Evolutionary conservation across 53 echinoderm and acorn worm species (phyloP), one percentile per base, ranked within the genome.

Genomic region (Pentamera pediparva): DNA sequence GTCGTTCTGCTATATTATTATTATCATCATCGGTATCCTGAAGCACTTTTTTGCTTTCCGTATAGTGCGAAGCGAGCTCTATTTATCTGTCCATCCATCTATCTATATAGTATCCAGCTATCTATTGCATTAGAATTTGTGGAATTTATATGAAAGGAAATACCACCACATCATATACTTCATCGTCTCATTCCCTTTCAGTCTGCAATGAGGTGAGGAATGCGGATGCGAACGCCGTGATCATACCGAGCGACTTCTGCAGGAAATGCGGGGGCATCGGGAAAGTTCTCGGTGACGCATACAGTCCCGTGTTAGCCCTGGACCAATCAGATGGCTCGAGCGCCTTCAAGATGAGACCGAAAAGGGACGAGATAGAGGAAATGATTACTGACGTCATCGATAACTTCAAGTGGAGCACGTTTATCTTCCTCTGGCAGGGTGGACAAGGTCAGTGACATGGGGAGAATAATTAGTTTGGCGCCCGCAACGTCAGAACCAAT

Each of bases 281-380:
- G 0, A 35, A 41, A 28, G 65, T 76, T 56, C 57, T 86, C 30
- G 81, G 81, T 2, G 67, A 86, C 31, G 86, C 81, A 22, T 81
- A 61, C 63, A 70, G 59, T 3, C 86, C 86, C 3, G 75, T 70
- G 11, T 27, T 86, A 0, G 56, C 81, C 39, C 69, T 76, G n/a
- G 81, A 86, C 28, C 81, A 76, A 47, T 61, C 61, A 18, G 62
- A 34, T 32, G 86, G 47, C n/a, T 86, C 86, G 18, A 65, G 43
- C 1, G 81, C 86, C 54, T 81, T 86, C 20, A 81, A 86, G 36
- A 81, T 86, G 86, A 75, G 80, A 55, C 86, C 86, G 4, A 70
- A 59, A 20, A 47, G 59, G 0, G 76, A 70, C 2, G 86, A 86
- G 11, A 47, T 86, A 36, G 61, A 75, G 5, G 76, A 81, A 20